Percentiles rank a stretch among this genome's conserved stretches.
These are phyloP conservation scores for Rhagoletis pomonella DNA, from an alignment of 1,140 invertebrate species.

Conservation along the genomic window DNA sequence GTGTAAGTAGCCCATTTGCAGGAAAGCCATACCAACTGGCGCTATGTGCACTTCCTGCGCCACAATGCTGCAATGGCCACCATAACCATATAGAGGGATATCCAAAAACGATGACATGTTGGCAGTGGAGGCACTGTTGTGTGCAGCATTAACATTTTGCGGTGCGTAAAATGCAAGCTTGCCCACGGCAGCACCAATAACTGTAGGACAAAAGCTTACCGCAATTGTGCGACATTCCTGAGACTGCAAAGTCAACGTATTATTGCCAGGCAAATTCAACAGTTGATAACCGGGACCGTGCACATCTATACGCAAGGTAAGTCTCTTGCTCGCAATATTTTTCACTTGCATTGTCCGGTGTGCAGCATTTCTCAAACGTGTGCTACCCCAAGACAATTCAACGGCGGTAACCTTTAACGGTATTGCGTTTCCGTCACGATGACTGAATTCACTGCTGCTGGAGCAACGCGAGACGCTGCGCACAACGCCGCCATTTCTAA, in stretches of 20 bases:
- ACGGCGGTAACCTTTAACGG: slow-evolving; percentile 70
- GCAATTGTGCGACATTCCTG: slow-evolving; percentile 70
- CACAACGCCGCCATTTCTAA: slow-evolving; percentile 38
- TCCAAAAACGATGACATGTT: slow-evolving; percentile 60
- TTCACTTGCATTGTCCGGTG: slow-evolving; percentile 70
- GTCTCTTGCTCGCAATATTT: slow-evolving; percentile 67
- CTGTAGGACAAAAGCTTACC: slow-evolving; percentile 70
- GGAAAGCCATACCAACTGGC: slow-evolving; percentile 67
- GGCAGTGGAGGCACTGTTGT: slow-evolving; percentile 53
- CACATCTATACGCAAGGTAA: slow-evolving; percentile 66
- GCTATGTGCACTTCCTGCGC: slow-evolving; percentile 66
- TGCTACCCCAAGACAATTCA: slow-evolving; percentile 70
- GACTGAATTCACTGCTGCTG: slow-evolving; percentile 72
- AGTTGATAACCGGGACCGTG: slow-evolving; percentile 71
- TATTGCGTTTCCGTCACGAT: slow-evolving; percentile 68
- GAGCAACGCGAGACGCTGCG: slow-evolving; percentile 69
- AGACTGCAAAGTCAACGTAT: slow-evolving; percentile 65
- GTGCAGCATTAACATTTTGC: background rate
- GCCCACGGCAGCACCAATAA: slow-evolving; percentile 68
- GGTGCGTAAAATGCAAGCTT: slow-evolving; percentile 66
- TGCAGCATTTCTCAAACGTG: slow-evolving; percentile 67
- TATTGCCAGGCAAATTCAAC: slow-evolving; percentile 60
- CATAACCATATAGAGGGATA: slow-evolving; percentile 66
- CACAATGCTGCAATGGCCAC: slow-evolving; percentile 66
- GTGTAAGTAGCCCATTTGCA: slow-evolving; percentile 68